phyloP scores from a whole-genome alignment of 2,888 invertebrate species.

The Philhelius pedissequus region DNA sequence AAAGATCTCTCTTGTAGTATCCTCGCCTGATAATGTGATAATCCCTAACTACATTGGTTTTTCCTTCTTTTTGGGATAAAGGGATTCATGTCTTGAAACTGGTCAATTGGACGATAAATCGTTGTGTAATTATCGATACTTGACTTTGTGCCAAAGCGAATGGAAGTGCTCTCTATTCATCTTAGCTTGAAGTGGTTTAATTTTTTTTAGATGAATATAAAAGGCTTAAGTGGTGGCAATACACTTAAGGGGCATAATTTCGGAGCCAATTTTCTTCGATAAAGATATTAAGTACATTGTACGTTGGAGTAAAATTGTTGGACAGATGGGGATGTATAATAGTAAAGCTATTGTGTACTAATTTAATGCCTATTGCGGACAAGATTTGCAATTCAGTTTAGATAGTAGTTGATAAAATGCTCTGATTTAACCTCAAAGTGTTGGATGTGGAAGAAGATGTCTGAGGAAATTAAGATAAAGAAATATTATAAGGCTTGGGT shows the following conservation, averaged over 20 bases:
- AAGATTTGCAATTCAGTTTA: neutral
- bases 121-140: slow-evolving; percentile 51
- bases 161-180: neutral
- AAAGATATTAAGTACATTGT: neutral
- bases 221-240: neutral
- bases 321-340: neutral
- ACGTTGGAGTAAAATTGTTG: neutral
- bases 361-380: neutral
- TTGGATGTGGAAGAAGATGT: too few relatives aligned
- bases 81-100: slow-evolving; percentile 6
- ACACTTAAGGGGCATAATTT: neutral
- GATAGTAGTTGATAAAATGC: too few relatives aligned
- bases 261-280: slow-evolving; percentile 28
- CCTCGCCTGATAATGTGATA: slow-evolving; percentile 26
- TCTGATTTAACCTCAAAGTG: too few relatives aligned
- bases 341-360: neutral
- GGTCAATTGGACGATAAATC: slow-evolving; percentile 57
- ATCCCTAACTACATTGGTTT: slow-evolving; percentile 2
- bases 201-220: neutral
- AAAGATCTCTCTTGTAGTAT: neutral
- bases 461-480: too few relatives aligned
- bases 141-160: slow-evolving; percentile 41
- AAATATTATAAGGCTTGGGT: too few relatives aligned
- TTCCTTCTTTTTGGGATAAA: neutral
- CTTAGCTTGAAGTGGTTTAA: neutral